These are phyloP conservation scores for Itoplectis maculator DNA, from an alignment of 2,888 invertebrate species.

Conservation along the genomic window DNA sequence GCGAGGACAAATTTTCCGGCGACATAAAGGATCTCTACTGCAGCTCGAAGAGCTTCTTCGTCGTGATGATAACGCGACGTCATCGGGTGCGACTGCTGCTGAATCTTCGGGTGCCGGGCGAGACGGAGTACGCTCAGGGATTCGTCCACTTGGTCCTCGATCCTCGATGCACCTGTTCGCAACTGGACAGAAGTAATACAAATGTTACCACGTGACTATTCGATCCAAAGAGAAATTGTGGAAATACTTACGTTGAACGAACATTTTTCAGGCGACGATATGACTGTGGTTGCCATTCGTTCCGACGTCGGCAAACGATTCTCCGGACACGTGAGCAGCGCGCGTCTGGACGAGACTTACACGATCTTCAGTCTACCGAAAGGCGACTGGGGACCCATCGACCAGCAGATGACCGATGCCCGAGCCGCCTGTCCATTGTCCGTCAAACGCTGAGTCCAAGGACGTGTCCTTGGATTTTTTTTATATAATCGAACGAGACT, in stretches of 20 bases:
- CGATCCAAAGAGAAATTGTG: not conserved
- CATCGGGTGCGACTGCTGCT: conserved; percentile 77
- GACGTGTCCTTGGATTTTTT: not conserved
- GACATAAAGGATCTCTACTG: conserved; percentile 78
- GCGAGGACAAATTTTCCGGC: conserved; percentile 75
- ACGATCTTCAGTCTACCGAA: conserved; percentile 74
- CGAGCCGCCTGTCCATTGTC: conserved; percentile 71
- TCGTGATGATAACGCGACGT: conserved; percentile 78
- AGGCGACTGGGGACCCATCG: conserved; percentile 71
- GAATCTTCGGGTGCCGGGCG: conserved; percentile 73
- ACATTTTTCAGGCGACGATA: conserved; percentile 75
- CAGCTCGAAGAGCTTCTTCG: conserved; percentile 76
- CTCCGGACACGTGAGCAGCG: conserved; percentile 66
- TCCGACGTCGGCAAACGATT: conserved; percentile 46
- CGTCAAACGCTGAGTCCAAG: not conserved
- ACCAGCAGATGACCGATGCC: conserved; percentile 72
- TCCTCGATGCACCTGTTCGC: conserved; percentile 77
- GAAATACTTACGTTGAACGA: conserved; percentile 4
- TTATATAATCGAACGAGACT: not conserved
- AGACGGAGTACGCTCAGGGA: conserved; percentile 73
- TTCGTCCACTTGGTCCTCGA: conserved; percentile 76
- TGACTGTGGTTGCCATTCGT: conserved; percentile 74
- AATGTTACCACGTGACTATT: conserved; percentile 6
- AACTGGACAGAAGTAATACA: conserved; percentile 79
- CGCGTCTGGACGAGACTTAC: conserved; percentile 72